Base-by-base conservation (phyloP, 2,113 vertebrate species). In the Cettia cetti region DNA sequence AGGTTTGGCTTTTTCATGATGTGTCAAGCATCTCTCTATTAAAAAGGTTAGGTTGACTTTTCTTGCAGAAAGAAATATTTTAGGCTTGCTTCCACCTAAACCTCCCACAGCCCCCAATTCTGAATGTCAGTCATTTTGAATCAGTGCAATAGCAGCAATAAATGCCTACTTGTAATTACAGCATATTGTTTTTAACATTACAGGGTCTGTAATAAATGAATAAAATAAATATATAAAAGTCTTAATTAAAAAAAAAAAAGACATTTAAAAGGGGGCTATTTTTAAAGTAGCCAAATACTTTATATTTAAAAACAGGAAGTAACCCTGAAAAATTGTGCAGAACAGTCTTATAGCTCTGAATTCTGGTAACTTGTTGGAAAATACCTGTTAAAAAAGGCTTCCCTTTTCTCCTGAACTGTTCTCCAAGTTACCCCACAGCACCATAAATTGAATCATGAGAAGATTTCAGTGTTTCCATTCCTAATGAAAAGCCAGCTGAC, bases 401-500 rank as follows among this genome's bases (percentile, higher is more conserved):
- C 23, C 59, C 40, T 64, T 90, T 88, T 37, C 40, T 49, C 42
- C 52, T 2, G 0, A 31, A 82, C 76, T 26, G 4, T 78, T 72
- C 66, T 88, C 28, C 37, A 39, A 50, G 65, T 94, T 74, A 89
- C 57, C 31, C 42, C 45, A 16, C 27, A 61, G 42, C 56, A 93
- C 33, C 10, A 12, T 53, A 94, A 95, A 91, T 33, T 82, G 65
- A 96, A 94, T 91, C 83, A 93, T 1, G 2, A 86, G 85, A 95
- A 78, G 47, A 66, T 89, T 96, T 94, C 81, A 78, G 13, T 74
- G 54, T 86, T 82, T 94, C 89, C 33, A 61, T 82, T 92, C 89
- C 94, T 68, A 90, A 88, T 86, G 78, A 91, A 95, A 95, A 95
- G 59, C 37, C 66, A 90, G 72, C 64, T 83, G 66, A 90, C 47